Conservation (phyloP, 2,888 invertebrate species). For the Limulus polyphemus region DNA sequence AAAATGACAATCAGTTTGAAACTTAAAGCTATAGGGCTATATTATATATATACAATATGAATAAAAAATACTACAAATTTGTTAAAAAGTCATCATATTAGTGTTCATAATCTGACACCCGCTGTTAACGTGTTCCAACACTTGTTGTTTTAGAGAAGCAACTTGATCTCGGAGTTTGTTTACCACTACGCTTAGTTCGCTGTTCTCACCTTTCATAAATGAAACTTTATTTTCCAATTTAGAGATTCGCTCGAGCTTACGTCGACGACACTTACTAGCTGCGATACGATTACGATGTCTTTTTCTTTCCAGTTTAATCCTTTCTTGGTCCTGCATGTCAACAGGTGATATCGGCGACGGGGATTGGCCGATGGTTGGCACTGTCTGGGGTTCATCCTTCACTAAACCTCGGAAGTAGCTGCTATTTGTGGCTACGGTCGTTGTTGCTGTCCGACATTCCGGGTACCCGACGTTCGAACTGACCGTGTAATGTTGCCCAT, state of each 20-base stretch:
- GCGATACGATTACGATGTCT: conserved; percentile 90
- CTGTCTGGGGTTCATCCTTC: conserved; percentile 86
- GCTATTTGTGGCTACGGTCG: conserved; percentile 10
- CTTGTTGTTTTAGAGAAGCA: conserved; percentile 77
- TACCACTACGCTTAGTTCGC: conserved; percentile 66
- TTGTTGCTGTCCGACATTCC: too few species aligned
- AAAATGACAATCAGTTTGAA: too few species aligned
- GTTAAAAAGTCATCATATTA: too few species aligned
- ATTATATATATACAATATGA: too few species aligned
- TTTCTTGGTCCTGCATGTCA: conserved; percentile 90
- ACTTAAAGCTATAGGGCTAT: too few species aligned
- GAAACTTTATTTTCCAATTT: conserved; percentile 90
- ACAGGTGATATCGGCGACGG: conserved; percentile 58
- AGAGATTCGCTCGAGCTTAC: conserved; percentile 90
- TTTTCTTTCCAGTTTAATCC: conserved; percentile 90
- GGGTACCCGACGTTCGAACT: too few species aligned
- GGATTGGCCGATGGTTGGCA: conserved; percentile 47
- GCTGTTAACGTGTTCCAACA: conserved; percentile 80
- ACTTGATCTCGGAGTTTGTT: conserved; percentile 81
- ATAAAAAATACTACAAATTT: too few species aligned
- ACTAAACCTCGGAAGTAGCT: conserved; percentile 12
- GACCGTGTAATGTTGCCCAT: too few species aligned
- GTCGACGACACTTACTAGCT: conserved; percentile 89
- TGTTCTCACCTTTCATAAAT: conserved; percentile 75
- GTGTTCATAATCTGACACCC: conserved; percentile 65